A percentile compares a stretch with the other conserved stretches of the same genome.
These are phyloP conservation scores for Zhengitettix transpicula DNA, from an alignment of 2,888 invertebrate genomes.

Conservation along the genomic window DNA sequence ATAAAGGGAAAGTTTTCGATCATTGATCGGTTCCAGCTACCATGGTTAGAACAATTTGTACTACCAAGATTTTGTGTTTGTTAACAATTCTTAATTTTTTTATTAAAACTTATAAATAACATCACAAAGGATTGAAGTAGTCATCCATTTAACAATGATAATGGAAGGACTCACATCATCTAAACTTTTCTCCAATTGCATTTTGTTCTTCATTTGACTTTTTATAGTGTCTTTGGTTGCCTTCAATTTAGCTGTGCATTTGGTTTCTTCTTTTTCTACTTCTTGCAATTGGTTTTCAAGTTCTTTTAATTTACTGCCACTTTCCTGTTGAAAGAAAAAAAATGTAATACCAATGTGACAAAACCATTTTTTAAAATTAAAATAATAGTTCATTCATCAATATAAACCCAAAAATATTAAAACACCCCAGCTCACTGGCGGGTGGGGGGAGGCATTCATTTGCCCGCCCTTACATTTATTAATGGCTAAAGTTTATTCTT, in stretches of 20 bases:
- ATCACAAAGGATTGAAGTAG: neutral
- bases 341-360: too few species aligned
- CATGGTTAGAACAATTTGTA: too few species aligned
- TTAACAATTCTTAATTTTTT: too few species aligned
- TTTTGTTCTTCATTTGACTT: slow-evolving; percentile 49
- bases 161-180: slow-evolving; percentile 34
- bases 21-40: too few species aligned
- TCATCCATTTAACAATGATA: neutral
- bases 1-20: too few species aligned
- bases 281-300: slow-evolving; percentile 45
- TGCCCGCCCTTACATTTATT: too few species aligned
- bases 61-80: too few species aligned
- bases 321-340: slow-evolving; percentile 34
- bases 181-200: slow-evolving; percentile 46
- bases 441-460: too few species aligned
- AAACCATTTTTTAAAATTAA: too few species aligned
- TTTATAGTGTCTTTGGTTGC: slow-evolving; percentile 46
- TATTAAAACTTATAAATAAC: too few species aligned
- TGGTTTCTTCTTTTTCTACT: slow-evolving; percentile 49
- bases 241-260: slow-evolving; percentile 42
- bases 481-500: too few species aligned
- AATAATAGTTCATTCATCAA: slow-evolving; percentile 11
- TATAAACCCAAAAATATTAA: neutral
- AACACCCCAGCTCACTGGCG: too few species aligned
- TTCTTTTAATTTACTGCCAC: slow-evolving; percentile 41